Base-by-base conservation (phyloP, 23 tunicate species). In the Trididemnum nubilum region DNA sequence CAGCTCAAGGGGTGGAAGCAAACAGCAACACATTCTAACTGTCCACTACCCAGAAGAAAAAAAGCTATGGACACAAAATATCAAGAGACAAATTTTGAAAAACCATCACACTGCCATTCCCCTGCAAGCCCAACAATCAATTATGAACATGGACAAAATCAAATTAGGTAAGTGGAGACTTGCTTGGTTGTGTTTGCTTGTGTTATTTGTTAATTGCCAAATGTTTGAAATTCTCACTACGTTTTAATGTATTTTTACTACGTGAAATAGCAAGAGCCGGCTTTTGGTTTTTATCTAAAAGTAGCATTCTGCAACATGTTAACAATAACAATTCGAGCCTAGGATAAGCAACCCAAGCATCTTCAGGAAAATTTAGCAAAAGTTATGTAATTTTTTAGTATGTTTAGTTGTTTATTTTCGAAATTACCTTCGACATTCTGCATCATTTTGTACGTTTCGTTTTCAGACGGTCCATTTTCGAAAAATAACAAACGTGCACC, bases 11-110 rank as follows among this genome's bases (percentile, higher is more conserved):
- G n/a, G n/a, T n/a, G n/a, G n/a, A n/a, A 36, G 52, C 9, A 61
- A 71, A 29, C 35, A 64, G 32, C 88, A 83, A 38, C 61, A 77
- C 57, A 71, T 67, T 2, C 31, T 89, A 24, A 70, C 86, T 1
- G 88, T 88, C 4, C 74, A 34, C n/a, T 50, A 76, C 26, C 63
- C 59, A 19, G 85, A 78, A 0, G 94, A 89, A 39, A 89, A 89
- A 39, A 71, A 76, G 25, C 29, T 76, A 27, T 89, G 94, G 94
- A 89, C 94, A 0, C 81, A 89, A 71, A 81, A 89, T 65, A 89
- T 89, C 35, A 89, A 89, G 49, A 51, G 77, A 36, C 88, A 65
- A 7, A 83, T 89, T 52, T 78, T 89, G 0, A 61, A 89, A 37
- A 78, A 82, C 24, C 87, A 79, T 34, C 87, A 83, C n/a, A 80